These are phyloP conservation scores for Diacarnus erythraeanus DNA, from an alignment of 37 sponge, comb jelly and placozoan genomes.

Conservation along the genomic window DNA sequence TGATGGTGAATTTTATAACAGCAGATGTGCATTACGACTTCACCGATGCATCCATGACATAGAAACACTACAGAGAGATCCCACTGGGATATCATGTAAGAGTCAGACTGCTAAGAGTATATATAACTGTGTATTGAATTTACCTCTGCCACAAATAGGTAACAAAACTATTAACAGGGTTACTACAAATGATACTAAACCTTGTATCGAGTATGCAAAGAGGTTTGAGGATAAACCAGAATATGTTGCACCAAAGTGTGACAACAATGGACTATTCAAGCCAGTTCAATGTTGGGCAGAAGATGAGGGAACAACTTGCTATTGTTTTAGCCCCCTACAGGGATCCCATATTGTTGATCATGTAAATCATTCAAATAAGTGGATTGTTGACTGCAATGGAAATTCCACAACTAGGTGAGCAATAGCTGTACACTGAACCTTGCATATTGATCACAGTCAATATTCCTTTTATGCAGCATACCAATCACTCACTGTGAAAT, in stretches of 20 bases:
- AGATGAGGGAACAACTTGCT: not conserved
- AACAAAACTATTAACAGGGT: no score
- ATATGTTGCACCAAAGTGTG: not conserved
- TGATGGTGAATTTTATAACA: not conserved
- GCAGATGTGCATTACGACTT: not conserved
- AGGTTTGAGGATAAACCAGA: not conserved
- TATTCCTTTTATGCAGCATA: not conserved
- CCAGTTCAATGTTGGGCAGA: not conserved
- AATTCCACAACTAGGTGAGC: no score
- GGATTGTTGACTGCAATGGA: not conserved
- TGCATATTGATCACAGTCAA: no score
- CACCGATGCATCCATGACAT: not conserved
- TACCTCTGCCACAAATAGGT: no score
- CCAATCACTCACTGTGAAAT: not conserved
- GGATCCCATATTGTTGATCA: not conserved
- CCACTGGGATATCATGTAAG: not conserved
- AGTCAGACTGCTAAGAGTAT: no score
- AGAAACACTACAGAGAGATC: not conserved
- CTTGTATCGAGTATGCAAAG: not conserved
- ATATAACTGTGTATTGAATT: no score
- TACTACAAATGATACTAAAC: no score
- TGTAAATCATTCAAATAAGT: no score
- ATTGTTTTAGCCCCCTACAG: not conserved
- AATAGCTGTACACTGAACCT: no score
- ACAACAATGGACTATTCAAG: not conserved